These are phyloP conservation scores for Coryphaenoides rupestris DNA, from an alignment of 2,113 vertebrate species.

Conservation along the genomic window DNA sequence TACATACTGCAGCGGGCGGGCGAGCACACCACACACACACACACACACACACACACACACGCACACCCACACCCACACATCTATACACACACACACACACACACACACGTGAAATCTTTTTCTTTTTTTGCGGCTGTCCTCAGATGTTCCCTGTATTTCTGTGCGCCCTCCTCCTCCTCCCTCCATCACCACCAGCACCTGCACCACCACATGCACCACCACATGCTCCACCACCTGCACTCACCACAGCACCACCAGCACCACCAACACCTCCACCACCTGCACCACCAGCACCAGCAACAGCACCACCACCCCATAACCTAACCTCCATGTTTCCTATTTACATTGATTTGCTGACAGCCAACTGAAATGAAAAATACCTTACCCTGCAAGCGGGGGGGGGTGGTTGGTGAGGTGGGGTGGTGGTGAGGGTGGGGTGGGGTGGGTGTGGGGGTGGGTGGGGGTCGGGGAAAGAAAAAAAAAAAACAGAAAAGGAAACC, in stretches of 20 bases:
- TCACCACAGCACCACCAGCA: neutral
- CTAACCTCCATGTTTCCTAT: slow-evolving; percentile 48
- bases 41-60: no score
- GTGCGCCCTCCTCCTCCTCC: slow-evolving; percentile 36
- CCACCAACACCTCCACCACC: neutral
- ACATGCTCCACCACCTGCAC: no score
- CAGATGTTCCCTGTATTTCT: slow-evolving; percentile 33
- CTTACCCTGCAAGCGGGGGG: slow-evolving; percentile 68
- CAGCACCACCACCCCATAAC: neutral
- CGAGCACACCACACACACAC: neutral
- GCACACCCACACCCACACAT: no score
- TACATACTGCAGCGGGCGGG: neutral
- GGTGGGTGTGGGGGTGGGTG: neutral
- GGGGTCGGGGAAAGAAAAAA: no score
- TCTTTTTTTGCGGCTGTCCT: slow-evolving; percentile 24
- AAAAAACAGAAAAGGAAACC: neutral
- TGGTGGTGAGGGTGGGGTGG: slow-evolving; percentile 1
- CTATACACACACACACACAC: no score
- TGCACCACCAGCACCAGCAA: no score
- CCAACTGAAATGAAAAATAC: slow-evolving; percentile 75
- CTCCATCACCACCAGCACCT: neutral
- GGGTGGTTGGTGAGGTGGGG: slow-evolving; percentile 49
- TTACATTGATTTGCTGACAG: slow-evolving; percentile 77
- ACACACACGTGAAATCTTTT: slow-evolving; percentile 4
- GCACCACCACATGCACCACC: neutral